phyloP scores from a whole-genome alignment of 2,888 invertebrate genomes.

The Cephus pygmeus region DNA sequence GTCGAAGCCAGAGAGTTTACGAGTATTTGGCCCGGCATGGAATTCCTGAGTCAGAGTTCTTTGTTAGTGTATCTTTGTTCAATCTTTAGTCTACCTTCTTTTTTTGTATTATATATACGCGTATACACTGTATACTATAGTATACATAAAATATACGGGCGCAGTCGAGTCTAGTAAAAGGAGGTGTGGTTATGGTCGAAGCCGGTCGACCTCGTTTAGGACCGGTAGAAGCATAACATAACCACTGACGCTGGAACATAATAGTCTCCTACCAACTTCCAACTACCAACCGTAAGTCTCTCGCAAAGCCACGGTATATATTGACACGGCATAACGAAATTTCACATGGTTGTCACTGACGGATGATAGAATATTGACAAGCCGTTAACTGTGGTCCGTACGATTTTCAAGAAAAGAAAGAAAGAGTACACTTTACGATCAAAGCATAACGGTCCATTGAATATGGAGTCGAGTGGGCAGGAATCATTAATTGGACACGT shows the following conservation, averaged over 20 bases:
- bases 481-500: not conserved
- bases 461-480: not conserved
- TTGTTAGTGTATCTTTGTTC: conserved; percentile 2
- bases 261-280: not conserved
- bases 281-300: not conserved
- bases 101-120: not conserved
- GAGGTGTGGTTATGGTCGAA: conserved; percentile 55
- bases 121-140: not conserved
- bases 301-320: not conserved
- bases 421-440: not conserved
- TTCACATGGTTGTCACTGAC: not conserved
- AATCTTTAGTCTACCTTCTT: not conserved
- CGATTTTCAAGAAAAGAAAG: not conserved
- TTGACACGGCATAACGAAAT: not conserved
- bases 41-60: conserved; percentile 4
- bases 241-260: conserved; percentile 19
- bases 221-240: conserved; percentile 55
- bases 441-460: not conserved
- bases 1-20: not conserved
- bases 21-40: conserved; percentile 1
- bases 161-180: conserved; percentile 34
- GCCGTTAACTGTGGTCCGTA: not conserved
- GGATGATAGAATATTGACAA: not conserved
- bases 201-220: conserved; percentile 63
- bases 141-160: conserved; percentile 6